Evolutionary conservation across 1,140 invertebrate genomes (phyloP), one percentile per base, ranked within the genome.

Genomic region (Spodoptera frugiperda): DNA sequence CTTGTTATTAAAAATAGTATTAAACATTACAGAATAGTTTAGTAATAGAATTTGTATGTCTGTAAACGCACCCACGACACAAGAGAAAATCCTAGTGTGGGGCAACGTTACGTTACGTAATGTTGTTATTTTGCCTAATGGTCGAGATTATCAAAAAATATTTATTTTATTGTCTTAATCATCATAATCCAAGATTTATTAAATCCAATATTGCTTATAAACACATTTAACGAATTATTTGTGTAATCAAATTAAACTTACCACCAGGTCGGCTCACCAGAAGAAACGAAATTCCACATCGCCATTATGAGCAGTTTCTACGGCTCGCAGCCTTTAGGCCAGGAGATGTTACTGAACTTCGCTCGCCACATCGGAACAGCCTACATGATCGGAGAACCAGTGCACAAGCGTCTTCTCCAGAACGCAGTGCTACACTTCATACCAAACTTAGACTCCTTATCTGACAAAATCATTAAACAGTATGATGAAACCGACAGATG

Each of bases 241-340:
- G 15, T 51, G 1, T n/a, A 51, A n/a, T 51, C n/a, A 55, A 21
- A 55, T 1, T 21, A 19, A 21, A 21, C 0, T 55, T 15, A 8
- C 0, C 17, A 17, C n/a, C 84, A 97, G 96, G 93, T 96, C 77
- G 96, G 96, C 0, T 93, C 95, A 1, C 96, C 97, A 2, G 97
- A 97, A 80, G 97, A 98, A 90, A 95, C 94, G 2, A 98, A 98
- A 94, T 96, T 97, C 81, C 97, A 98, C 82, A 95, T 99, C 15
- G 96, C 96, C 5, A 88, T 99, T 19, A 93, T 99, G 12, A 98
- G 98, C 44, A 98, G 97, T 25, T 86, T 99, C 33, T 98, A 97
- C 88, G 97, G 96, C 6, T 96, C 97, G 9, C 97, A 98, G 84
- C 97, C 98, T 1, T 91, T 97, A 14, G 98, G 98, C 0, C 95